These are phyloP conservation scores for Nematostella vectensis DNA, from an alignment of 92 coral and sea anemone genomes.

Conservation along the genomic window DNA sequence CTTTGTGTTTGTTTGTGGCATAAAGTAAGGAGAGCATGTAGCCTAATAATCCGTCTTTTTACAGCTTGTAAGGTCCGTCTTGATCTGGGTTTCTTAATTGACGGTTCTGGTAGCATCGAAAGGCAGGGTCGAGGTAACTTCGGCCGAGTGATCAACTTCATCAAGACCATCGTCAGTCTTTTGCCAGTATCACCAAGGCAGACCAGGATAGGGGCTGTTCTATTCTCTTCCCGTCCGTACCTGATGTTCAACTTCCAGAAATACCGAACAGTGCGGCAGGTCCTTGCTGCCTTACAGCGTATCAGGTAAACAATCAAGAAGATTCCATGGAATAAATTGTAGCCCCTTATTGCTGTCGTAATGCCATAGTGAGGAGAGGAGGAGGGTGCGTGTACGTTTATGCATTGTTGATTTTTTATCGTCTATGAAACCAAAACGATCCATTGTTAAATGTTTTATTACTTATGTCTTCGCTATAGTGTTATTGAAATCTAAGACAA, in stretches of 20 bases:
- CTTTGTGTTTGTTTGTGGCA: no score
- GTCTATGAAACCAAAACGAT: no score
- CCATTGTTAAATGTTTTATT: no score
- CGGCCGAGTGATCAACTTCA: conserved; percentile 22
- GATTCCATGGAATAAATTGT: no score
- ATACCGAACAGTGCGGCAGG: conserved; percentile 21
- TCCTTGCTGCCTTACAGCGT: conserved; percentile 31
- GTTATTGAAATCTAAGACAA: no score
- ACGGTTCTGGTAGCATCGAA: conserved; percentile 43
- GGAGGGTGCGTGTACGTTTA: no score
- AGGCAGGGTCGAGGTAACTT: conserved; percentile 28
- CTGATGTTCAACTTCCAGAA: conserved; percentile 28
- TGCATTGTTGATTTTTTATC: no score
- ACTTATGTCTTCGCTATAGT: no score
- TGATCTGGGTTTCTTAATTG: conserved; percentile 56
- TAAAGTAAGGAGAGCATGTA: no score
- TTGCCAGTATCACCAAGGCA: conserved; percentile 28
- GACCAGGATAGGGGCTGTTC: conserved; percentile 43
- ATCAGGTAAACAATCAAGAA: conserved; percentile 29
- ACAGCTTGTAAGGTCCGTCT: conserved; percentile 47
- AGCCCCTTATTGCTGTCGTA: no score
- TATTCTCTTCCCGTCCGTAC: conserved; percentile 33
- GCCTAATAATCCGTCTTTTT: no score
- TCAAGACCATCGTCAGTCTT: conserved; percentile 48
- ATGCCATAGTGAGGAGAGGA: no score